Evolutionary conservation across 1,140 invertebrate species (phyloP).

Genomic region (Drosophila trapezifrons): DNA sequence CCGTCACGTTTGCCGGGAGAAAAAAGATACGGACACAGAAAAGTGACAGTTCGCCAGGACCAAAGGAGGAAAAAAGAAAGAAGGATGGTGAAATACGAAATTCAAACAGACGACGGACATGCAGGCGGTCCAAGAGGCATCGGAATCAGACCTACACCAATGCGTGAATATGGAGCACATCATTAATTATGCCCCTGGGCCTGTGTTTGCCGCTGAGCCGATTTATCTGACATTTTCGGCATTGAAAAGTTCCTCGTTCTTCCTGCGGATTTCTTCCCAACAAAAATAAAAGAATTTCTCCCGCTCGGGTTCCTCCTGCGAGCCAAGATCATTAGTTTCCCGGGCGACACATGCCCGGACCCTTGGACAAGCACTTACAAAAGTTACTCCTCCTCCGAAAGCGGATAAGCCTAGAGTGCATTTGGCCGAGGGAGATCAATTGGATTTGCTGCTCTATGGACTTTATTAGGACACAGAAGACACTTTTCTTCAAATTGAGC

Average conservation of each 20-base stretch:
- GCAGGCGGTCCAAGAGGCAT: conserved; percentile 51
- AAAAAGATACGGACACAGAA: conserved; percentile 51
- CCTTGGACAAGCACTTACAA: conserved; percentile 60
- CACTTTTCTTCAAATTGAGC: conserved; percentile 49
- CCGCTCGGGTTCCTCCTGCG: conserved; percentile 54
- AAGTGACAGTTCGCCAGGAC: conserved; percentile 77
- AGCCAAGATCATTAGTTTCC: conserved; percentile 69
- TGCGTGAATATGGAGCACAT: conserved; percentile 82
- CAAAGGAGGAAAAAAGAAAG: conserved; percentile 12
- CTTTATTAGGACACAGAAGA: conserved; percentile 39
- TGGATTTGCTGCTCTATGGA: conserved; percentile 52
- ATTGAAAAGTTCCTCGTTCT: conserved; percentile 73
- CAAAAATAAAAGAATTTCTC: conserved; percentile 71
- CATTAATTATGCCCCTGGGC: conserved; percentile 79
- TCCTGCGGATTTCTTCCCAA: conserved; percentile 75
- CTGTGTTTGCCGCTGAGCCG: conserved; percentile 56
- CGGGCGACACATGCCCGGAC: conserved; percentile 55
- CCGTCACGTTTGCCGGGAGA: conserved; percentile 59
- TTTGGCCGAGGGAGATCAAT: conserved; percentile 55
- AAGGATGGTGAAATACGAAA: conserved; percentile 63
- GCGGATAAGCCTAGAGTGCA: conserved; percentile 18
- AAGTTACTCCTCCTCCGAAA: conserved; percentile 42
- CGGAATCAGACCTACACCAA: conserved; percentile 77
- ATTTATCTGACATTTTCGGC: conserved; percentile 78
- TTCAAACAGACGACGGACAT: conserved; percentile 65